Base-by-base conservation (phyloP, 2,113 vertebrate species). In the Penelope pileata region DNA sequence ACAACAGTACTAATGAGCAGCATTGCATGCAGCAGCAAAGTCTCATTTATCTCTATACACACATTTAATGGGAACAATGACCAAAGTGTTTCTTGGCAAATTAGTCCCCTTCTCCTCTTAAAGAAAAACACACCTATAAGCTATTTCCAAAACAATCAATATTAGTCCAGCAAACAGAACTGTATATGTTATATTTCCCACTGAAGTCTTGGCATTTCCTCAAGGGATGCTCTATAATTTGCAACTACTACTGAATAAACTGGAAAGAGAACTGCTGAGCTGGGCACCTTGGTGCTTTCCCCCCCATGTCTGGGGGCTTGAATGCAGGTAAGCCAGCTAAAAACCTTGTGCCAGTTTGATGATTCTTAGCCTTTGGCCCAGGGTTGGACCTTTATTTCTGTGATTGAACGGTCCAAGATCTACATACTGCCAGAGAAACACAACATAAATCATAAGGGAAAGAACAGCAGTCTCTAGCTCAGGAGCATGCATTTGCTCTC, bases 141-240 rank as follows among this genome's bases (percentile, higher is more conserved):
- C 76, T 86, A 90, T 70, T 95, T 89, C 91, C 68, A 64, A 91
- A 96, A 68, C 94, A 93, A 94, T 94, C 87, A 93, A 83, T 93
- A 95, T 51, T 74, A 90, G 84, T 80, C 88, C 79, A 82, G 81
- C 85, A 82, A 75, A 81, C 53, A 78, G 86, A 95, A 91, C 73
- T 27, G 24, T 72, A 60, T 72, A 60, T 6, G 1, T 84, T 91
- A 62, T 3, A 0, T 73, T 95, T 94, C 91, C 85, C 87, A 88
- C 86, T 79, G 86, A 63, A 91, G 56, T 32, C 69, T 24, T 86
- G 92, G 91, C 69, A 22, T 51, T 68, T 36, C 18, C 67, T 88
- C 73, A 63, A 88, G 40, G 1, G 63, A 86, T 78, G 60, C 36
- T 91, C 90, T 86, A 48, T 42, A 85, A 88, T 83, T 70, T 26